phyloP scores from a whole-genome alignment of 1,140 invertebrate species.

The Trachelipus rathkii region DNA sequence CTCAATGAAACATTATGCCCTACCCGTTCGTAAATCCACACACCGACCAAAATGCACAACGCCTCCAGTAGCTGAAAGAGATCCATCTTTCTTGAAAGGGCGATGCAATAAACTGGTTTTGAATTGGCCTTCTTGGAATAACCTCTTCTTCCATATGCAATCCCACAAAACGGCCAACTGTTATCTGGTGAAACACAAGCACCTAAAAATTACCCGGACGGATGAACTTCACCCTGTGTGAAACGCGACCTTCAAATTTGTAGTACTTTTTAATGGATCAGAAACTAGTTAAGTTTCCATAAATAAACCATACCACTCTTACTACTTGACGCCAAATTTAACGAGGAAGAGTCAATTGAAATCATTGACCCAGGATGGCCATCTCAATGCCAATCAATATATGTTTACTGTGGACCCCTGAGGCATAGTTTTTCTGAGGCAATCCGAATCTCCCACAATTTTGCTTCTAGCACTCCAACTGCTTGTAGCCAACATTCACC shows the following conservation, averaged over 20 bases:
- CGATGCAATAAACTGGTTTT: slow-evolving; percentile 88
- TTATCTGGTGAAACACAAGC: slow-evolving; percentile 92
- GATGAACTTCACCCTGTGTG: slow-evolving; percentile 84
- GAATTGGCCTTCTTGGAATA: slow-evolving; percentile 98
- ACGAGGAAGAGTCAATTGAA: slow-evolving; percentile 59
- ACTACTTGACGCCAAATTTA: slow-evolving; percentile 83
- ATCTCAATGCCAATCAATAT: slow-evolving; percentile 85
- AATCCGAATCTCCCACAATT: slow-evolving; percentile 91
- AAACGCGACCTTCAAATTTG: slow-evolving; percentile 64
- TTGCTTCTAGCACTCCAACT: slow-evolving; percentile 87
- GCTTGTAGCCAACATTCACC: slow-evolving; percentile 80
- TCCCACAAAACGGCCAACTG: slow-evolving; percentile 97
- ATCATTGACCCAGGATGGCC: slow-evolving; percentile 78
- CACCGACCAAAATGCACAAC: slow-evolving; percentile 91
- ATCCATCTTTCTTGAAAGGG: slow-evolving; percentile 93
- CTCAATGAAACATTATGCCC: slow-evolving; percentile 98
- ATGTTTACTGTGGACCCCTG: slow-evolving; percentile 79
- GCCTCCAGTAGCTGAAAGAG: slow-evolving; percentile 84
- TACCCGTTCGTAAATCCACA: slow-evolving; percentile 96
- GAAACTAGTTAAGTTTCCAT: slow-evolving; percentile 77
- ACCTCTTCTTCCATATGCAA: slow-evolving; percentile 86
- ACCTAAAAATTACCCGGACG: slow-evolving; percentile 88
- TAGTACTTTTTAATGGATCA: slow-evolving; percentile 57
- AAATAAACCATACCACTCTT: slow-evolving; percentile 91
- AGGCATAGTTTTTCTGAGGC: slow-evolving; percentile 69